Evolutionary conservation across 2,888 invertebrate genomes (phyloP).

Genomic region (Coelopa pilipes): DNA sequence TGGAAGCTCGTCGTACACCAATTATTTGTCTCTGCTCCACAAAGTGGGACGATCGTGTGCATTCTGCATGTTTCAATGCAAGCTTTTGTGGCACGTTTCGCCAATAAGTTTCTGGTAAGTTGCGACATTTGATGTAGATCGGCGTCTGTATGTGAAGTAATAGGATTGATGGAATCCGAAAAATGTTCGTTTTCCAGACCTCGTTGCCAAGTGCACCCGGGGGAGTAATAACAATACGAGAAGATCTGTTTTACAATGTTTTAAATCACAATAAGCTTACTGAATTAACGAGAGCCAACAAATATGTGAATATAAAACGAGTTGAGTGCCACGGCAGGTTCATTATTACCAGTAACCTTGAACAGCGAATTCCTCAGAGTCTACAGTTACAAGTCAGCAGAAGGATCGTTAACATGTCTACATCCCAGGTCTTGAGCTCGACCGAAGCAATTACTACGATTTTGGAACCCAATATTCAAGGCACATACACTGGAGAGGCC

Average conservation of each 20-base stretch:
- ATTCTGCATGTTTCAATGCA: background rate
- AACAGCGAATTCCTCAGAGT: background rate
- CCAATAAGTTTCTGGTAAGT: too few relatives aligned
- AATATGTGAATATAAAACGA: conserved; percentile 24
- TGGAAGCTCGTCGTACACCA: background rate
- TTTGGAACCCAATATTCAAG: background rate
- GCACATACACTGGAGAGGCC: background rate
- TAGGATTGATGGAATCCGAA: too few relatives aligned
- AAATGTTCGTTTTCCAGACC: too few relatives aligned
- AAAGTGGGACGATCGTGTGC: background rate
- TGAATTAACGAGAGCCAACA: background rate
- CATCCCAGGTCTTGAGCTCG: conserved; percentile 4
- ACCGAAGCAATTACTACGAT: background rate
- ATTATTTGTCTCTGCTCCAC: background rate
- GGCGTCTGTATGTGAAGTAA: too few relatives aligned
- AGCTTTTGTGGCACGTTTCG: too few relatives aligned
- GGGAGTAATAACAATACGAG: background rate
- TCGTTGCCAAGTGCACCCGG: too few relatives aligned
- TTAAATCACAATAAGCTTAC: conserved; percentile 26
- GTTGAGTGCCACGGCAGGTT: background rate
- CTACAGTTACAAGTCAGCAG: background rate
- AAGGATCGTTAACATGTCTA: conserved; percentile 26
- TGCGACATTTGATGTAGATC: too few relatives aligned
- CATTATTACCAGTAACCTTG: conserved; percentile 16
- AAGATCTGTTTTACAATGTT: conserved; percentile 24